phyloP scores from a whole-genome alignment of 2,113 vertebrate genomes.

The Silurus asotus region DNA sequence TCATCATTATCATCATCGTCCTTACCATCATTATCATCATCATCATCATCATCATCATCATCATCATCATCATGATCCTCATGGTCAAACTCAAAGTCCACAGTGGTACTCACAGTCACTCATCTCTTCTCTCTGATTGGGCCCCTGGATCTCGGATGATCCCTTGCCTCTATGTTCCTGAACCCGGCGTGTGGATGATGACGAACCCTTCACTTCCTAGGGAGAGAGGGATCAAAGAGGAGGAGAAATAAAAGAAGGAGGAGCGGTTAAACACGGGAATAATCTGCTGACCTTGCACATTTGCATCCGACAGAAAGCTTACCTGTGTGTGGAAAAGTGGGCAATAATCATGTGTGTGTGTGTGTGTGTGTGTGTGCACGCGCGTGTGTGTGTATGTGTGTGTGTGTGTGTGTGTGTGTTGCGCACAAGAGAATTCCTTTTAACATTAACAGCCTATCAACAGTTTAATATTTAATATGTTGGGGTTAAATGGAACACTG shows the following conservation, averaged over 20 bases:
- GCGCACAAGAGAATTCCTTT: not conserved
- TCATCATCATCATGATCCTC: not conserved
- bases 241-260: not conserved
- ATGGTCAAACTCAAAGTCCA: not conserved
- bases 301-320: conserved; percentile 37
- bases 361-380: not conserved
- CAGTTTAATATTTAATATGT: conserved; percentile 44
- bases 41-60: not conserved
- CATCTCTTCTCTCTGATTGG: conserved; percentile 44
- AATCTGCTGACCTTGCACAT: conserved; percentile 10
- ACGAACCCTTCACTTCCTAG: conserved; percentile 45
- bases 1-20: not conserved
- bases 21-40: not conserved
- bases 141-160: conserved; percentile 29
- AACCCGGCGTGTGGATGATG: conserved; percentile 31
- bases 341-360: not conserved
- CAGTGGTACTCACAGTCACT: conserved; percentile 52
- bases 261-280: conserved; percentile 21
- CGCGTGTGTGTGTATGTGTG: not conserved
- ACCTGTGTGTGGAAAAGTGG: not conserved
- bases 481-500: conserved; percentile 6
- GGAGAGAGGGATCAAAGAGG: conserved; percentile 1
- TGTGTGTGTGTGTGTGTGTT: not conserved
- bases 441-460: conserved; percentile 33
- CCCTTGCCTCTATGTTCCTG: conserved; percentile 28